Base-by-base conservation (phyloP, 2,797 vertebrate genomes). In the Malurus splendens region DNA sequence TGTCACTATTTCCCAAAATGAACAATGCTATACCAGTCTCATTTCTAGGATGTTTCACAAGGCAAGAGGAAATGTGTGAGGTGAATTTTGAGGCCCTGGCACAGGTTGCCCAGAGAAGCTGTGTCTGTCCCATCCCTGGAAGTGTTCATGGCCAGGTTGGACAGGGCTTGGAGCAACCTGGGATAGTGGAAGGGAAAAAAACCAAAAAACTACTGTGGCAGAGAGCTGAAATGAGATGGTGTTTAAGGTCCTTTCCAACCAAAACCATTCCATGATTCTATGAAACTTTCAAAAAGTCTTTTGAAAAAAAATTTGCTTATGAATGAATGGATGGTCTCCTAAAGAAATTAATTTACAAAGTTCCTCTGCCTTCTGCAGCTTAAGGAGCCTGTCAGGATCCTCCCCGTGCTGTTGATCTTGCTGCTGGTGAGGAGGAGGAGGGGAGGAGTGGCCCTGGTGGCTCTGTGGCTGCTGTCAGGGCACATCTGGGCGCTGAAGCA, bases 341-440 rank as follows among this genome's bases (percentile, higher is more conserved):
- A 36, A 64, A 73, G 9, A 45, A 65, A 62, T 14, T 0, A 7
- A 41, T 62, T 30, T 19, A 56, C 14, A 12, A 78, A 32, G 22
- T 55, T 72, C 41, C 30, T 81, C 36, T 61, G 42, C 66, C 6
- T 75, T 36, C 39, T 56, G 32, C 70, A 65, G 36, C 47, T 41
- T 10, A 42, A 36, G 51, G 54, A 36, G 5, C 13, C 6, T 39
- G 2, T 1, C 23, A 2, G 2, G 41, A 13, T 45, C 2, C 0
- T 24, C 22, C 18, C 2, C 6, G 7, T 5, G 7, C 3, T 57
- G 48, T 5, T 61, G 52, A 3, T 20, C 30, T 20, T 66, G 71
- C 51, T 76, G 52, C 24, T 66, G 76, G 32, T 33, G 33, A 61
- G 57, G 62, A 48, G 38, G 27, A 80, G 65, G 18, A 70, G 60